Percentiles rank a stretch among this genome's conserved stretches.
Conservation (phyloP, 2,888 invertebrate genomes). For the Anoplius nigerrimus region DNA sequence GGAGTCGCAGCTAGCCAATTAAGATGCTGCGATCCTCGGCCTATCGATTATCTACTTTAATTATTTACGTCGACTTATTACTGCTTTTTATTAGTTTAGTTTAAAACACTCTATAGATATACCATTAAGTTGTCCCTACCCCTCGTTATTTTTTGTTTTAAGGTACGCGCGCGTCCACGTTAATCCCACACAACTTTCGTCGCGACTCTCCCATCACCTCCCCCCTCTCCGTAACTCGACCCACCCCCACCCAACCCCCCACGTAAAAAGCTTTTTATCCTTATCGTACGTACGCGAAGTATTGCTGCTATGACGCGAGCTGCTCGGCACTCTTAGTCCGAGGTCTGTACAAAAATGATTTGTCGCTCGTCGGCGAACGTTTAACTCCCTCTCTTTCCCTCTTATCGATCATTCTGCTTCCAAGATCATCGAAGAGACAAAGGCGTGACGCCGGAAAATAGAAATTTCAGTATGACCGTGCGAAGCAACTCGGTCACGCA, state of each 20-base stretch:
- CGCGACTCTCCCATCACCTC: constrained; percentile 11
- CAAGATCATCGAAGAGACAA: no score
- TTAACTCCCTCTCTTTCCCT: no score
- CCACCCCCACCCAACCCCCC: neutral
- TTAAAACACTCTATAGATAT: constrained; percentile 63
- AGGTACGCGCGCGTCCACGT: constrained; percentile 31
- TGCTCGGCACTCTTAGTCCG: no score
- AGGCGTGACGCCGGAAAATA: no score
- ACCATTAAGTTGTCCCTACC: constrained; percentile 60
- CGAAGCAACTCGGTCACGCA: no score
- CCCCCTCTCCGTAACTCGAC: constrained; percentile 7
- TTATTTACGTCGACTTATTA: constrained; percentile 71
- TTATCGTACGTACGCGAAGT: neutral
- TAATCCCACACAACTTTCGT: constrained; percentile 22
- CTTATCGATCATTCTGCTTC: no score
- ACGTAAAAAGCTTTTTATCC: neutral
- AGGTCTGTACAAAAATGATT: no score
- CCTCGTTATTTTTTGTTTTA: constrained; percentile 54
- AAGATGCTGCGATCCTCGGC: constrained; percentile 74
- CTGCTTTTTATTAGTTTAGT: constrained; percentile 66
- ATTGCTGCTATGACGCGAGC: no score
- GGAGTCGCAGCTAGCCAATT: constrained; percentile 74
- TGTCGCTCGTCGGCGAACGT: no score
- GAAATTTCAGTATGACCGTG: no score
- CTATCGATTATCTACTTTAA: constrained; percentile 75